Evolutionary conservation across 2,113 vertebrate genomes (phyloP).

Genomic region (Psophia crepitans): DNA sequence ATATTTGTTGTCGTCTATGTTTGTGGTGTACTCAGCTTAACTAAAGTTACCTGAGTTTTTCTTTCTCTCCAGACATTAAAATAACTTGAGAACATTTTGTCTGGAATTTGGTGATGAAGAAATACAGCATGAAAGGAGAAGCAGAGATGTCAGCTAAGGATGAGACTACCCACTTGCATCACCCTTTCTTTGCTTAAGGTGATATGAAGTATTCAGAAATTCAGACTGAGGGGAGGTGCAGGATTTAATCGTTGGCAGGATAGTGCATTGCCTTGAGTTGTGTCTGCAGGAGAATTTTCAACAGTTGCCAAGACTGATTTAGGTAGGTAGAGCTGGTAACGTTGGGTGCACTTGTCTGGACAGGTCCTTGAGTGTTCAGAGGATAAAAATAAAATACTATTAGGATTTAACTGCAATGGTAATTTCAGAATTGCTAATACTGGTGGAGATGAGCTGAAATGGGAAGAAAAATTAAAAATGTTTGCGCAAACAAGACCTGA

Average conservation of each 20-base stretch:
- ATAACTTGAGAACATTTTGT: not conserved
- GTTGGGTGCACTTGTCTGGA: not conserved
- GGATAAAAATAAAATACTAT: not conserved
- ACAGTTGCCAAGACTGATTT: not conserved
- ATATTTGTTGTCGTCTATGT: not conserved
- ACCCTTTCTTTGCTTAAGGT: slow-evolving; percentile 22
- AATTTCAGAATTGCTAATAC: not conserved
- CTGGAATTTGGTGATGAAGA: not conserved
- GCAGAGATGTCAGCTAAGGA: not conserved
- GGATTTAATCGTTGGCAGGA: not conserved
- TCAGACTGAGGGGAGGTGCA: not conserved
- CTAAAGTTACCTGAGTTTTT: not conserved
- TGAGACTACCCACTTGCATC: not conserved
- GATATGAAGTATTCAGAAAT: not conserved
- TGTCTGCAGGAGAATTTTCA: not conserved
- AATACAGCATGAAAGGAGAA: not conserved
- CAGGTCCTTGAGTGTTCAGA: not conserved
- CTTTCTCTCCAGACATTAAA: not conserved
- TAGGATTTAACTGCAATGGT: not conserved
- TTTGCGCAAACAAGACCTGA: not conserved
- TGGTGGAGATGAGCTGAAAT: not conserved
- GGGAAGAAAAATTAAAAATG: not conserved
- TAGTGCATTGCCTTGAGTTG: not conserved
- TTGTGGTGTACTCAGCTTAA: not conserved
- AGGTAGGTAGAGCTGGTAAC: not conserved